Evolutionary conservation across 35 echinoderm and acorn worm species (phyloP), one percentile per base, ranked within the genome.

Genomic region (Patiria miniata): DNA sequence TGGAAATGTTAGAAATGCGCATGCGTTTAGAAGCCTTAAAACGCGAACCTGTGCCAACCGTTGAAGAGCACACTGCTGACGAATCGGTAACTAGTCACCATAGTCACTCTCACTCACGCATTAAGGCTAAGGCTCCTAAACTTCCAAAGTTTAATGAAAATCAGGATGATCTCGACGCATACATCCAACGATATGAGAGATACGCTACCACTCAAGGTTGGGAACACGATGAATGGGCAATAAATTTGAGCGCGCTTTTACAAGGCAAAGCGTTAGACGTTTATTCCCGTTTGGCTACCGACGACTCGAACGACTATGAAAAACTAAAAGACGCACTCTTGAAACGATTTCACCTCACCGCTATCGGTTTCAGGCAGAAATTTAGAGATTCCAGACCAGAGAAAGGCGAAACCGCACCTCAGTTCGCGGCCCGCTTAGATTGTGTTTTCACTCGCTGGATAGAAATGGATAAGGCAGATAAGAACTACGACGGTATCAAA

Each of bases 391-490:
- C 61, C 9, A 40, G 26, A 53, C 85, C 61, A 21, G 85, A 77
- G n/a, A 29, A 2, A 9, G 37, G 77, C 21, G 86, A 88, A 39
- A 88, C 18, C 32, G 77, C 26, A 28, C 23, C 37, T 33, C 86
- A 88, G 39, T 88, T 80, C 51, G 28, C 40, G 15, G 38, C 51
- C 1, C 37, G 51, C 26, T 2, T 88, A 32, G 44, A 33, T 15
- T 57, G 81, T 39, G 78, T 80, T 60, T 55, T 88, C 21, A 81
- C 5, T 36, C 56, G 86, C 19, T 88, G n/a, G n/a, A n/a, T n/a
- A n/a, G n/a, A n/a, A n/a, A n/a, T n/a, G n/a, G n/a, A n/a, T n/a
- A n/a, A n/a, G 86, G 86, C 68, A 30, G 86, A 88, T 33, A 77
- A 88, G 10, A 80, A 80, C n/a, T n/a, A n/a, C n/a, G n/a, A n/a